Evolutionary conservation across 2,797 vertebrate species (phyloP).

Genomic region (Tapirus indicus): DNA sequence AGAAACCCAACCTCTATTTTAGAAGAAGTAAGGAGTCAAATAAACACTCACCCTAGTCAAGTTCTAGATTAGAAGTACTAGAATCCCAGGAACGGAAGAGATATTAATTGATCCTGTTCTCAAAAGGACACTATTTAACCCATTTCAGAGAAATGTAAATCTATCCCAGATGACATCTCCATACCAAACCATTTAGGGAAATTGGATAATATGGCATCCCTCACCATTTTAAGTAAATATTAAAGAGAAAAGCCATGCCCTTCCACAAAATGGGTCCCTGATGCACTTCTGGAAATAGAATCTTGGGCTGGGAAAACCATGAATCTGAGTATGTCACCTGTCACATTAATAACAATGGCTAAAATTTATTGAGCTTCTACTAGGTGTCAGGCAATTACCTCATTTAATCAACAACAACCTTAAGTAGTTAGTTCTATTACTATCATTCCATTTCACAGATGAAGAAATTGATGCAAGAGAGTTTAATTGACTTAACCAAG

Average conservation of each 20-base stretch:
- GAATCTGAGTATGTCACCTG: background rate
- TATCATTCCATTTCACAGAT: background rate
- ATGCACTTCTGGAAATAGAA: background rate
- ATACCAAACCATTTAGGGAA: background rate
- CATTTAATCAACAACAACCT: background rate
- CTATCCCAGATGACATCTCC: background rate
- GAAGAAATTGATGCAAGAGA: background rate
- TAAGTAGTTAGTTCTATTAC: background rate
- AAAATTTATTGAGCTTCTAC: background rate
- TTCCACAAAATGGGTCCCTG: background rate
- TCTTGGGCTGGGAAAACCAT: background rate
- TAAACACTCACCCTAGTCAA: background rate
- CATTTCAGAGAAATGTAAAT: background rate
- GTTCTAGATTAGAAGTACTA: background rate
- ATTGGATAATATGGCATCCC: background rate
- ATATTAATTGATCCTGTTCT: background rate
- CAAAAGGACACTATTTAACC: background rate
- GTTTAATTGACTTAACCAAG: background rate
- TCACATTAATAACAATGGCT: background rate
- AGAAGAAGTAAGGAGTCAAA: constrained; percentile 13
- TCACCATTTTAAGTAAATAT: background rate
- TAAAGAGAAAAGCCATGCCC: constrained; percentile 5
- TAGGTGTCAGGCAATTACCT: background rate
- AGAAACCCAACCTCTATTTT: background rate
- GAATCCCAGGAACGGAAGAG: constrained; percentile 1